Base-by-base conservation (phyloP, 2,797 vertebrate genomes). In the Gymnoscopelus microlampas region DNA sequence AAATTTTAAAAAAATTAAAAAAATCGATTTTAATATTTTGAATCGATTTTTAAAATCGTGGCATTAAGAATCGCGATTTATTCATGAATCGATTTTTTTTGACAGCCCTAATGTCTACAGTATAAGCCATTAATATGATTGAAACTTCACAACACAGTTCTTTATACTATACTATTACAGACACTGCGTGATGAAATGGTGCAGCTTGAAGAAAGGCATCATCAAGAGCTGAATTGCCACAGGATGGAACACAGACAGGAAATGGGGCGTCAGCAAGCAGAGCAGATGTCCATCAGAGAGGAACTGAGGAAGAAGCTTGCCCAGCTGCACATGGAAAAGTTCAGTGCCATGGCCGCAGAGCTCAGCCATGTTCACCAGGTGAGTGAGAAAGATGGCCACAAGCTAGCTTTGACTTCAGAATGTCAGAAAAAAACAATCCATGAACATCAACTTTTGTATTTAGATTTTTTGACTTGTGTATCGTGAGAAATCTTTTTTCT, bases 321-420 rank as follows among this genome's bases (percentile, higher is more conserved):
- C 71, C 73, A 92, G n/a, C 39, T 91, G 57, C 94, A 96, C 68
- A 73, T 92, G 44, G 94, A 93, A 53, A 94, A 94, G 35, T 92
- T 94, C 61, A 92, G 85, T 73, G 85, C 90, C 54, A 92, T 95
- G 93, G 90, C 94, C 55, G 74, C 82, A 2, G 92, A 96, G 87
- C 88, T 96, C 63, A 90, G 87, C 81, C 91, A 73, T 2, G 81
- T 88, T 55, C 95, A 94, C 85, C 95, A 95, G 94, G 97, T 97
- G 55, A 84, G 83, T 13, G 12, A 14, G 15, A 0, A 57, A 3
- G 0, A 48, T 0, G 1, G 44, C 2, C 2, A 3, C 3, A 48
- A 19, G 1, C 0, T 19, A 1, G 53, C 0, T 62, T 6, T 66
- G 48, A 1, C 13, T 35, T 35, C 0, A 44, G 39, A 44, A 10